These are phyloP conservation scores for Mycteria americana DNA, from an alignment of 2,797 vertebrate genomes.

Conservation along the genomic window DNA sequence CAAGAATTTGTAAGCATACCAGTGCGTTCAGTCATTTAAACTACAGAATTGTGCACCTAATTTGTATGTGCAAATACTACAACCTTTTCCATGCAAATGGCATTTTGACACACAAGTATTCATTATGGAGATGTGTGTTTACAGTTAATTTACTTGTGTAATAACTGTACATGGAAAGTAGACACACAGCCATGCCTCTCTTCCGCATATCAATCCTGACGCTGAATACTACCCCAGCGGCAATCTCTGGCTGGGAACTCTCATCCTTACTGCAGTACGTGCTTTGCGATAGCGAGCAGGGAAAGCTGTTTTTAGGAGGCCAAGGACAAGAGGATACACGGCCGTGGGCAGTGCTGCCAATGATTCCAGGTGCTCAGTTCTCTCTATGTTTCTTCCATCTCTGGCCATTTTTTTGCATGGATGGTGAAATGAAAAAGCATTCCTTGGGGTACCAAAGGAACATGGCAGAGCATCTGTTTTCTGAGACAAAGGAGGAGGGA, in stretches of 20 bases:
- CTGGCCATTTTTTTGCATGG: not conserved
- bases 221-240: fast-evolving
- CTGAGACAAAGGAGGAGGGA: not conserved
- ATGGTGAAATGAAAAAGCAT: not conserved
- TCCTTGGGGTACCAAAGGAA: not conserved
- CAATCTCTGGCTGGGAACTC: not conserved
- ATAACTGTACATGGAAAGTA: not conserved
- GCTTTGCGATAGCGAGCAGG: fast-evolving
- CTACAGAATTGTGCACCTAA: not conserved
- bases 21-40: not conserved
- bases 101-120: not conserved
- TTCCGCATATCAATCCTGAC: not conserved
- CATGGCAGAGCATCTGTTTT: not conserved
- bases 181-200: not conserved
- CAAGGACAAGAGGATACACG: not conserved
- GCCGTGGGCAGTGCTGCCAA: fast-evolving
- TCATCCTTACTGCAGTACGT: not conserved
- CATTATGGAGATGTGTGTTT: not conserved
- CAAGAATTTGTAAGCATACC: not conserved
- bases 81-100: not conserved
- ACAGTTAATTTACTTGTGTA: not conserved
- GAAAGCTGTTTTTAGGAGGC: not conserved
- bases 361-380: not conserved
- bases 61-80: not conserved
- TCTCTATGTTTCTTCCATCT: not conserved